Conservation (phyloP, 2,113 vertebrate genomes). For the Pollachius pollachius region DNA sequence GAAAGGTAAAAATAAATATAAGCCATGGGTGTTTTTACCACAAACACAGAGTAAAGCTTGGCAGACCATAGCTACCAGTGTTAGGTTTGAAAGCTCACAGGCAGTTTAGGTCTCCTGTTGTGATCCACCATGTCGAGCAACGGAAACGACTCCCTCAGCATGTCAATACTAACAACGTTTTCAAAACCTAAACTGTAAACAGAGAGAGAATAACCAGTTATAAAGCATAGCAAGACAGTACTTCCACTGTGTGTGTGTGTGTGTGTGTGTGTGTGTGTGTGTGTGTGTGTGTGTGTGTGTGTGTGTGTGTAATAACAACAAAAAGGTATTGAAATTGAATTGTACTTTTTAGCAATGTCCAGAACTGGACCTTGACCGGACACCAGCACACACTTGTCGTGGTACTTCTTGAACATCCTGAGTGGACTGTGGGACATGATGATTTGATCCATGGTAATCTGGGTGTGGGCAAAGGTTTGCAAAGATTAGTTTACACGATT, state of each 20-base stretch:
- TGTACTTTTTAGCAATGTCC: slow-evolving; percentile 90
- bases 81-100: slow-evolving; percentile 62
- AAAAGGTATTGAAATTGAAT: neutral
- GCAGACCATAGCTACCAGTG: neutral
- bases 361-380: slow-evolving; percentile 89
- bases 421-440: slow-evolving; percentile 93
- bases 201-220: neutral
- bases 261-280: too few relatives aligned
- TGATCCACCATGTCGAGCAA: slow-evolving; percentile 89
- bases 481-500: neutral
- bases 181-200: slow-evolving; percentile 81
- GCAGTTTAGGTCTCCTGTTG: slow-evolving; percentile 77
- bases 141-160: slow-evolving; percentile 81
- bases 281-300: too few relatives aligned
- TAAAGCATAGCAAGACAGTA: slow-evolving; percentile 2
- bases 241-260: too few relatives aligned
- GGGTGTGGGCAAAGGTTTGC: slow-evolving; percentile 30
- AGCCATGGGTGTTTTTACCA: neutral
- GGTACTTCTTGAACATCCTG: slow-evolving; percentile 84
- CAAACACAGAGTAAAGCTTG: neutral
- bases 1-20: slow-evolving; percentile 45
- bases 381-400: slow-evolving; percentile 87
- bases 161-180: slow-evolving; percentile 83
- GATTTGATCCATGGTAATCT: slow-evolving; percentile 87
- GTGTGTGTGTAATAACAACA: neutral